Conservation (phyloP, 1,140 invertebrate genomes). For the Caenorhabditis elegans region DNA sequence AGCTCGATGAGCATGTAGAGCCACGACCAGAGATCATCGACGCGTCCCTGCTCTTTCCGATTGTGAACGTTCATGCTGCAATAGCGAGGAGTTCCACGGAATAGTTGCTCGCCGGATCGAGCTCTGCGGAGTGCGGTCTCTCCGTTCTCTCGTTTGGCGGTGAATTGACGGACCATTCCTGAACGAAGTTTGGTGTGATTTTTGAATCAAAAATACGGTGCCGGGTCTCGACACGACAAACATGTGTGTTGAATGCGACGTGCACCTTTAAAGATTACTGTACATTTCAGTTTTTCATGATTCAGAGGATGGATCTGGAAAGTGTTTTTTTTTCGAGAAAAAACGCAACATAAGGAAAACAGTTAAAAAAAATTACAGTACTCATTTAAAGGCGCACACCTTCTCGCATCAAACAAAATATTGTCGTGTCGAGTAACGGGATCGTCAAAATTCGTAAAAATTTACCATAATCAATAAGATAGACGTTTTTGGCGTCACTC, state of each 20-base stretch:
- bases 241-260: too few species aligned
- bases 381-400: too few species aligned
- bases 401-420: too few species aligned
- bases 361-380: too few species aligned
- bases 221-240: too few species aligned
- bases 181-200: background rate
- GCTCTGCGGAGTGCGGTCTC: slow-evolving; percentile 41
- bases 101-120: slow-evolving; percentile 48
- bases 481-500: slow-evolving; percentile 51
- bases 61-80: slow-evolving; percentile 55
- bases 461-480: slow-evolving; percentile 57
- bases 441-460: background rate
- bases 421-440: too few species aligned
- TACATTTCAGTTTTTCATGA: too few species aligned
- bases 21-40: slow-evolving; percentile 60
- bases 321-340: too few species aligned
- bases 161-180: slow-evolving; percentile 53
- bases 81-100: slow-evolving; percentile 59
- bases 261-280: too few species aligned
- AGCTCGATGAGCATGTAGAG: slow-evolving; percentile 61
- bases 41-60: slow-evolving; percentile 57
- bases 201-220: too few species aligned
- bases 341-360: too few species aligned
- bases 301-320: too few species aligned
- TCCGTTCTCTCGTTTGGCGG: slow-evolving; percentile 16